Conservation (phyloP, 2,888 invertebrate genomes). For the Pherbina coryleti region DNA sequence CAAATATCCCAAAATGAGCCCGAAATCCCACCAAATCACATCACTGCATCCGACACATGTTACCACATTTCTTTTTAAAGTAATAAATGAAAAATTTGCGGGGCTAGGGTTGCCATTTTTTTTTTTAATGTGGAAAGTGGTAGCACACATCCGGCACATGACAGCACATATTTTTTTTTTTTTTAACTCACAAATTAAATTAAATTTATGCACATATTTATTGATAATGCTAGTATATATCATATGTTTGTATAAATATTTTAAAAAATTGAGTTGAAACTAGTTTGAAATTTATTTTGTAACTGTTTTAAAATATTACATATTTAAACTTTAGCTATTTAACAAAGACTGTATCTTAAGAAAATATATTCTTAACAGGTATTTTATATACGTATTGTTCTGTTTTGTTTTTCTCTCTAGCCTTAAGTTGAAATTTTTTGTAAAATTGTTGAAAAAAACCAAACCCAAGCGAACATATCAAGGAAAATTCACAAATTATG, state of each 20-base stretch:
- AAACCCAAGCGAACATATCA: constrained; percentile 32
- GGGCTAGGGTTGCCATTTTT: too few species aligned
- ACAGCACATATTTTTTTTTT: too few species aligned
- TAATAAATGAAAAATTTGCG: too few species aligned
- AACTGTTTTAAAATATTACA: constrained; percentile 4
- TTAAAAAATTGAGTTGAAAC: constrained; percentile 61
- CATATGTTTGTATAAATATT: constrained; percentile 28
- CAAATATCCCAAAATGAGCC: too few species aligned
- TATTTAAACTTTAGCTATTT: constrained; percentile 5
- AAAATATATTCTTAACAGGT: not conserved
- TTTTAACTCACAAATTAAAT: too few species aligned
- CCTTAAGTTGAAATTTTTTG: constrained; percentile 38
- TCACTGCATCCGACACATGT: too few species aligned
- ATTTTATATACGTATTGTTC: not conserved
- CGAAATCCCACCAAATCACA: too few species aligned
- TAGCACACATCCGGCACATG: too few species aligned
- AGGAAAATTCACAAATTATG: not conserved
- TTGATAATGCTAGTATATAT: too few species aligned
- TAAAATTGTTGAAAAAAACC: constrained; percentile 13
- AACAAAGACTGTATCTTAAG: constrained; percentile 8
- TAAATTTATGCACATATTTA: too few species aligned
- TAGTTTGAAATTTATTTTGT: constrained; percentile 50
- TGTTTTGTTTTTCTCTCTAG: not conserved
- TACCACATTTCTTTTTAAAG: too few species aligned
- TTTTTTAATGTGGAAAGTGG: too few species aligned